phyloP scores from a whole-genome alignment of 2,113 vertebrate genomes.

The Hystrix brachyura region DNA sequence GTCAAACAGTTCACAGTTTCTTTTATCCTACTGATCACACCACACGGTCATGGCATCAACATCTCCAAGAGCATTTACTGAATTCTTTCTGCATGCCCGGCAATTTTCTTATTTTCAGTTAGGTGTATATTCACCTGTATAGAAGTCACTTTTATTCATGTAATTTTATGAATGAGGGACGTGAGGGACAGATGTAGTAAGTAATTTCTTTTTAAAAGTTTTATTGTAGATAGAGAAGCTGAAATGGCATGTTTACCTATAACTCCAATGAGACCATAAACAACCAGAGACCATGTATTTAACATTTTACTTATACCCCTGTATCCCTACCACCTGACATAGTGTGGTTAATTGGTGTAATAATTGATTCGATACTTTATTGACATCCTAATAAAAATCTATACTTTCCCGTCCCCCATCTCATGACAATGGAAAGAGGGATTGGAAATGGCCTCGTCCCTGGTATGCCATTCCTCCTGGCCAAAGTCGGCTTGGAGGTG shows the following conservation, averaged over 20 bases:
- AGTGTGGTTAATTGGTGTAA: neutral
- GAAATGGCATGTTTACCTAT: neutral
- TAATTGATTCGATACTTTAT: neutral
- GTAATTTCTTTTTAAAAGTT: neutral
- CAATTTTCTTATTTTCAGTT: neutral
- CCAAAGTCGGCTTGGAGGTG: neutral
- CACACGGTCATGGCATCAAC: neutral
- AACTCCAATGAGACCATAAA: neutral
- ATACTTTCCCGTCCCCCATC: neutral
- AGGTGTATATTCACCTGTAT: neutral
- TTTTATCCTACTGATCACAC: fast-evolving
- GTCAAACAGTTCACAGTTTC: neutral
- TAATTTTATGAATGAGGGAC: neutral
- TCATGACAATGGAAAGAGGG: neutral
- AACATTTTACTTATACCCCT: neutral
- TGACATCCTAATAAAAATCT: neutral
- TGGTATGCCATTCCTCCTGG: neutral
- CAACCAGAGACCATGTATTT: neutral
- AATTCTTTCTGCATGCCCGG: neutral
- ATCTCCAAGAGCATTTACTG: neutral
- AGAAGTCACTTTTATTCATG: neutral
- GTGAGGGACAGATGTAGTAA: neutral
- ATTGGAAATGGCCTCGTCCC: neutral
- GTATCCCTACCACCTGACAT: neutral
- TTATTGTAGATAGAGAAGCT: neutral